A percentile compares a stretch with the other conserved stretches of the same genome.
Conservation (phyloP, 2,113 vertebrate genomes). For the Pachypanchax playfairii region DNA sequence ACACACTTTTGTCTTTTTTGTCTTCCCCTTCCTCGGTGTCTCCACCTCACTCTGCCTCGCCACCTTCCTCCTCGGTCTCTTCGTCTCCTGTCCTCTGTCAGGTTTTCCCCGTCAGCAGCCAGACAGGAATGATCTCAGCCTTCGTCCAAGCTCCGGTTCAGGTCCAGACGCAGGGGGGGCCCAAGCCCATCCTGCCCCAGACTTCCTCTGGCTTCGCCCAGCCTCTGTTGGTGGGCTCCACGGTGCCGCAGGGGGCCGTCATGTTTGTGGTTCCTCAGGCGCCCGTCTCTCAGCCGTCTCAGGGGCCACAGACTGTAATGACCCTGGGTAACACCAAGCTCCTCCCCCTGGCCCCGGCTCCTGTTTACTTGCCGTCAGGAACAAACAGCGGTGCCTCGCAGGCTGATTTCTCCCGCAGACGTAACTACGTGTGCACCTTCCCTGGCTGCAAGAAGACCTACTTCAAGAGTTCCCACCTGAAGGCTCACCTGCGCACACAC, state of each 20-base stretch:
- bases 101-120: constrained; percentile 86
- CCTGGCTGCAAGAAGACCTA: constrained; percentile 96
- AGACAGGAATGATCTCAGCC: constrained; percentile 83
- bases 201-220: constrained; percentile 68
- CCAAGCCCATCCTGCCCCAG: constrained; percentile 84
- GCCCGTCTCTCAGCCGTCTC: constrained; percentile 64
- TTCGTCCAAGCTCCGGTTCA: constrained; percentile 85
- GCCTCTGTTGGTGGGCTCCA: constrained; percentile 84
- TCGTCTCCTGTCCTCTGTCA: constrained; percentile 88
- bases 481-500: constrained; percentile 96
- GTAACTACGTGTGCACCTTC: constrained; percentile 93
- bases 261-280: constrained; percentile 89
- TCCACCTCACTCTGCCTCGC: constrained; percentile 57
- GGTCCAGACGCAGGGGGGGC: constrained; percentile 61
- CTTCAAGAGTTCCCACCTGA: constrained; percentile 98
- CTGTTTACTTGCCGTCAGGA: constrained; percentile 85
- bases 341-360: constrained; percentile 92
- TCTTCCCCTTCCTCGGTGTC: constrained; percentile 61
- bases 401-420: constrained; percentile 90
- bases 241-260: constrained; percentile 87
- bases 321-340: constrained; percentile 90
- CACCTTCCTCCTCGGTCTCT: constrained; percentile 72
- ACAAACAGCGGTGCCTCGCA: constrained; percentile 63
- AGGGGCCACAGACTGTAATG: constrained; percentile 77
- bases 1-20: constrained; percentile 33